Evolutionary conservation across 2,113 vertebrate species (phyloP).

Genomic region (Xiphorhynchus elegans): DNA sequence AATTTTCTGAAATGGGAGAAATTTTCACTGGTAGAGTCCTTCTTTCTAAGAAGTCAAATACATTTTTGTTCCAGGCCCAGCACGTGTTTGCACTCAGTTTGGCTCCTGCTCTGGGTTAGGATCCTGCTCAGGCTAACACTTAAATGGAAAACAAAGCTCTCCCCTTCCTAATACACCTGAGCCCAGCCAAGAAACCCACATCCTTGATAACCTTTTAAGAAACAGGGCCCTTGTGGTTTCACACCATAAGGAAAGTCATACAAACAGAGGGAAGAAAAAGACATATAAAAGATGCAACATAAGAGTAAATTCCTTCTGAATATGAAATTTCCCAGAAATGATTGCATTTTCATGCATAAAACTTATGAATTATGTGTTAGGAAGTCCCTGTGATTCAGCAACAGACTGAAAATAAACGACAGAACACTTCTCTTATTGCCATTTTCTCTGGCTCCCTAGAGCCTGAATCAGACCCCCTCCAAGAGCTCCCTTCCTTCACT

Average conservation of each 20-base stretch:
- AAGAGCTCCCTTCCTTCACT: neutral
- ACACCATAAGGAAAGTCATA: neutral
- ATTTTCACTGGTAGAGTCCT: neutral
- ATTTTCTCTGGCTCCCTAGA: neutral
- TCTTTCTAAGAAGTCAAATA: neutral
- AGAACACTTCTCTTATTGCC: neutral
- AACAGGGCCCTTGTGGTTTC: neutral
- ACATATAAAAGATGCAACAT: neutral
- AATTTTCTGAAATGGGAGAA: neutral
- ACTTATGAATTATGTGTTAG: neutral
- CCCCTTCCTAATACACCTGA: neutral
- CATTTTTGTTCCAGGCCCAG: neutral
- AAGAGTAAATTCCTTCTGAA: neutral
- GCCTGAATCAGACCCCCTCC: neutral
- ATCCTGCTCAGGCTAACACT: neutral
- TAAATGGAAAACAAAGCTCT: neutral
- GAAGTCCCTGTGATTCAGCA: neutral
- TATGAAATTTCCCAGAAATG: neutral
- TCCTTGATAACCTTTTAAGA: conserved; percentile 14
- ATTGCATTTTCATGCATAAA: neutral
- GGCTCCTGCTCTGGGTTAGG: neutral
- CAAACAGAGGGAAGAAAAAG: neutral
- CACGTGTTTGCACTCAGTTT: neutral
- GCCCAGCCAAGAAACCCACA: neutral
- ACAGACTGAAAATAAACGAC: neutral